phyloP scores from a whole-genome alignment of 2,888 invertebrate genomes.

The Mesorhabditis spiculigera region DNA sequence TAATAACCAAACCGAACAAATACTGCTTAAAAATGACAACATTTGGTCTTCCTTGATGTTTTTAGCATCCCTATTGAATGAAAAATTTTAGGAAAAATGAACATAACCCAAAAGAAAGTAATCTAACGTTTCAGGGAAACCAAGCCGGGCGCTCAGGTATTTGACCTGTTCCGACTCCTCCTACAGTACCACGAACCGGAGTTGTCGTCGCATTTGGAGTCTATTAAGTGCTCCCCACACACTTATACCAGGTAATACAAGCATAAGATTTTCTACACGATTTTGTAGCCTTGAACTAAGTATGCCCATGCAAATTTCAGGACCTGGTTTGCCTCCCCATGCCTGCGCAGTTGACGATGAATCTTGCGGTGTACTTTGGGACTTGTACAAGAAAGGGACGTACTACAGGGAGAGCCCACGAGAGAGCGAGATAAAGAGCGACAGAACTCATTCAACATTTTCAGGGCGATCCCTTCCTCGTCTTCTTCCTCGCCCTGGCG shows the following conservation, averaged over 20 bases:
- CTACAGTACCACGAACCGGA: conserved; percentile 90
- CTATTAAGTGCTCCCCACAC: conserved; percentile 80
- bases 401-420: too few species aligned
- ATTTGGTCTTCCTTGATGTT: too few species aligned
- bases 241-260: background rate
- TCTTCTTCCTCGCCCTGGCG: conserved; percentile 88
- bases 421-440: too few species aligned
- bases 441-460: too few species aligned
- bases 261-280: too few species aligned
- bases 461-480: conserved; percentile 83
- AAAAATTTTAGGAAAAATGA: too few species aligned
- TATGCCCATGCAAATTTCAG: conserved; percentile 14
- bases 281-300: background rate
- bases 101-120: too few species aligned
- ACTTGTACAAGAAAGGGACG: conserved; percentile 44
- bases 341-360: conserved; percentile 26
- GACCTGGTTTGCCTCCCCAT: conserved; percentile 45
- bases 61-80: too few species aligned
- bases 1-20: too few species aligned
- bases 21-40: too few species aligned
- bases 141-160: conserved; percentile 62
- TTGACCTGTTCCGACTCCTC: conserved; percentile 71
- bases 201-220: conserved; percentile 76
- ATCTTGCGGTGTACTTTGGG: conserved; percentile 44
- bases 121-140: conserved; percentile 62